These are phyloP conservation scores for Ptiloglossa arizonensis DNA, from an alignment of 1,140 invertebrate genomes.

Conservation along the genomic window DNA sequence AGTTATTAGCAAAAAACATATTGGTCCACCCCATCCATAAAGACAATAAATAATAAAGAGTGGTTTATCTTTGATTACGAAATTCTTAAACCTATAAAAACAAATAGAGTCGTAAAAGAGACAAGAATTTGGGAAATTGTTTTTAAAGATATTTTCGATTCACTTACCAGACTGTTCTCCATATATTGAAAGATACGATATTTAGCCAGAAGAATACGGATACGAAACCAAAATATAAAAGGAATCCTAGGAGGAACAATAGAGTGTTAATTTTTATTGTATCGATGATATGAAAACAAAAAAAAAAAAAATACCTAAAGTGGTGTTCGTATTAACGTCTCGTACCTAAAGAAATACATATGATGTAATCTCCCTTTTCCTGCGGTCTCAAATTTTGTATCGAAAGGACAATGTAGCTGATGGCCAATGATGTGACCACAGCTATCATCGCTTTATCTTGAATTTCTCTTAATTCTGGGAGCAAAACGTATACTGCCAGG, in stretches of 20 bases:
- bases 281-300: not conserved
- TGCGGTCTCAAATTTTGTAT: conserved; percentile 80
- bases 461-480: conserved; percentile 83
- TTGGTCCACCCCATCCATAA: conserved; percentile 84
- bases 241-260: conserved; percentile 79
- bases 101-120: not conserved
- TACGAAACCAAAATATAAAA: conserved; percentile 85
- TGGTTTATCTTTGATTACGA: conserved; percentile 77
- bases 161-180: conserved; percentile 84
- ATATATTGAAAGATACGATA: conserved; percentile 85
- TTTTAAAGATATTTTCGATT: not conserved
- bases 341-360: conserved; percentile 82
- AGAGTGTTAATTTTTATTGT: not conserved
- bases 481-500: conserved; percentile 82
- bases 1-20: conserved; percentile 81
- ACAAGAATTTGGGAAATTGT: not conserved
- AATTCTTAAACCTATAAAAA: conserved; percentile 72
- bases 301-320: not conserved
- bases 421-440: conserved; percentile 82
- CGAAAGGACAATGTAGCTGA: conserved; percentile 83
- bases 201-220: conserved; percentile 87
- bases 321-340: not conserved
- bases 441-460: conserved; percentile 82
- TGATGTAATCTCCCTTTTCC: conserved; percentile 55
- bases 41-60: conserved; percentile 82